phyloP scores from a whole-genome alignment of 2,113 vertebrate genomes.

The Drymodes brunneopygia region DNA sequence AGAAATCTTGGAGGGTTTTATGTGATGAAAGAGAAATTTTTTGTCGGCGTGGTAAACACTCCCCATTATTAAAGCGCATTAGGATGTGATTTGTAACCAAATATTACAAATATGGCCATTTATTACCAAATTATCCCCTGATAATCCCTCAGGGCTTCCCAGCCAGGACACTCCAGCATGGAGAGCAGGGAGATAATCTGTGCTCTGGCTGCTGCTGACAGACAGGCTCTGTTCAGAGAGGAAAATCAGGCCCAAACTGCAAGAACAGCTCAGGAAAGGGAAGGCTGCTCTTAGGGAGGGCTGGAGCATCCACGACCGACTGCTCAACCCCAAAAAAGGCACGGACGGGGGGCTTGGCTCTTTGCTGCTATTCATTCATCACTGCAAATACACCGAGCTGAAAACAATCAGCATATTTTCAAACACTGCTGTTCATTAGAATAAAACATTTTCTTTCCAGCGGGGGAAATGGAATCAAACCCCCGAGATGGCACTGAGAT shows the following conservation, averaged over 20 bases:
- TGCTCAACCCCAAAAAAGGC: not conserved
- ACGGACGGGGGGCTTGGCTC: not conserved
- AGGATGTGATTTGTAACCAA: slow-evolving; percentile 24
- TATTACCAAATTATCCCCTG: not conserved
- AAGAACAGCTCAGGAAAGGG: not conserved
- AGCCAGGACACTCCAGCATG: fast-evolving
- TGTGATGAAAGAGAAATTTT: not conserved
- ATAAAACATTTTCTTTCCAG: not conserved
- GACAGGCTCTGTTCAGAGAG: not conserved
- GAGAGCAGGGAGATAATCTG: not conserved
- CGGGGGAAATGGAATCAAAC: not conserved
- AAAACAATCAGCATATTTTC: not conserved
- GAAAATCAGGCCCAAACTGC: not conserved
- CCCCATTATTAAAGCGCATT: not conserved
- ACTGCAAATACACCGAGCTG: not conserved
- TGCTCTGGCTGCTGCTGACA: not conserved
- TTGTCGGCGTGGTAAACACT: fast-evolving
- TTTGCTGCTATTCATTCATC: fast-evolving
- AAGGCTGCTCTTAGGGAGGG: not conserved
- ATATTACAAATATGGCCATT: slow-evolving; percentile 2
- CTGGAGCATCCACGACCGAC: fast-evolving
- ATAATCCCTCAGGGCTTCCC: not conserved
- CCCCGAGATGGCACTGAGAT: not conserved
- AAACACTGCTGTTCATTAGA: not conserved
- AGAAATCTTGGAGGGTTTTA: not conserved